Percentiles rank a stretch among this genome's conserved stretches.
Evolutionary conservation across 2,888 invertebrate species (phyloP).

Genomic region (Acleris sparsana): DNA sequence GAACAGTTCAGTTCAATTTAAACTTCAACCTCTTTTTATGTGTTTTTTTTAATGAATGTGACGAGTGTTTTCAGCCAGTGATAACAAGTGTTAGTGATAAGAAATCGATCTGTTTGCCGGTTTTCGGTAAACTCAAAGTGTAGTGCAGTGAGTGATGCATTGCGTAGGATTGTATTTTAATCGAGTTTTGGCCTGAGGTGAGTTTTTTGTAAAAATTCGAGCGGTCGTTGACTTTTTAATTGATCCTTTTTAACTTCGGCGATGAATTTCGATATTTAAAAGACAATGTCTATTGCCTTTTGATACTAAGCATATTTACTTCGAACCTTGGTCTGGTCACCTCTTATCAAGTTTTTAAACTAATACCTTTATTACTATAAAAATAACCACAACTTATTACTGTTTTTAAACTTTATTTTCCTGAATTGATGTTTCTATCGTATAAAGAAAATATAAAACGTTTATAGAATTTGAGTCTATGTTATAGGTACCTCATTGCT

Average conservation of each 20-base stretch:
- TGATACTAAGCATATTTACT: no score
- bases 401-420: no score
- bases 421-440: no score
- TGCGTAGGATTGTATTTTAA: conserved; percentile 59
- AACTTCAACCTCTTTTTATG: conserved; percentile 38
- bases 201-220: conserved; percentile 54
- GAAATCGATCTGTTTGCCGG: conserved; percentile 55
- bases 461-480: no score
- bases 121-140: conserved; percentile 44
- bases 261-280: background rate
- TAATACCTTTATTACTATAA: no score
- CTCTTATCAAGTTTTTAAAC: no score
- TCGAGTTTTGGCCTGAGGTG: conserved; percentile 71
- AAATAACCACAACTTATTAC: no score
- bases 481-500: no score
- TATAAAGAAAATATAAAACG: no score
- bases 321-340: no score
- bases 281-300: no score
- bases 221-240: conserved; percentile 60
- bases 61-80: conserved; percentile 39
- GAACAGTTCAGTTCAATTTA: conserved; percentile 36
- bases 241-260: conserved; percentile 25
- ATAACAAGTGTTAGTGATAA: conserved; percentile 60
- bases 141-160: conserved; percentile 66
- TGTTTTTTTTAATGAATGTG: background rate